Evolutionary conservation across 1,140 invertebrate genomes (phyloP).

Genomic region (Aphelenchoides avenae): DNA sequence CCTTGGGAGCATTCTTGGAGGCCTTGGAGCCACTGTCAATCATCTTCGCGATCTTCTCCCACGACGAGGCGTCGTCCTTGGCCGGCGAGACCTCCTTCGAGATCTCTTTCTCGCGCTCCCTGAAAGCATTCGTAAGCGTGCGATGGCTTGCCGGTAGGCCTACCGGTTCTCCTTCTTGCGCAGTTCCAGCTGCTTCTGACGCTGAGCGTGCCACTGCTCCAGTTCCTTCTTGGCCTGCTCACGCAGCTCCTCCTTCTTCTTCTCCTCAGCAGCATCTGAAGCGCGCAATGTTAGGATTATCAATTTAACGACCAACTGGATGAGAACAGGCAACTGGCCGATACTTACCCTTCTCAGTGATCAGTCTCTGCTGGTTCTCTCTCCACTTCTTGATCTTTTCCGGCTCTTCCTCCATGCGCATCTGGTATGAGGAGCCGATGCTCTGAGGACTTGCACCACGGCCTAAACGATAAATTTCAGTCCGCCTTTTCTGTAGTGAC

Average conservation of each 20-base stretch:
- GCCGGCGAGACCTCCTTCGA: conserved; percentile 22
- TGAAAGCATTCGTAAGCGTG: conserved; percentile 4
- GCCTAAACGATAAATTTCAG: conserved; percentile 1
- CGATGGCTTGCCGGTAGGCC: neutral
- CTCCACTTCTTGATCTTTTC: conserved; percentile 52
- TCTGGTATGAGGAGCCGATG: neutral
- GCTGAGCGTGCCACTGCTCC: conserved; percentile 43
- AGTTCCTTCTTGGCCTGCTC: conserved; percentile 47
- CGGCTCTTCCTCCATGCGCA: conserved; percentile 36
- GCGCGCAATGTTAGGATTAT: conserved; percentile 16
- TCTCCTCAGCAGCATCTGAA: conserved; percentile 39
- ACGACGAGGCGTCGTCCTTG: conserved; percentile 6
- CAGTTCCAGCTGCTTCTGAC: conserved; percentile 23
- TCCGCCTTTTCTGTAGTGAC: no score
- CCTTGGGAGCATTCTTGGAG: conserved; percentile 18
- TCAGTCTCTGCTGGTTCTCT: conserved; percentile 36
- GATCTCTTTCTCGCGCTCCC: conserved; percentile 22
- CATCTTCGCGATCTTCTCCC: conserved; percentile 40
- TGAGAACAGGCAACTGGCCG: neutral
- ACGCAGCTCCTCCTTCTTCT: conserved; percentile 44
- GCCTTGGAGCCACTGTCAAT: conserved; percentile 27
- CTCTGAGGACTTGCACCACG: conserved; percentile 11
- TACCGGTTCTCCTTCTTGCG: conserved; percentile 42
- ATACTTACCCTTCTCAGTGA: conserved; percentile 38
- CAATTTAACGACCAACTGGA: neutral